Evolutionary conservation across 2,113 vertebrate species (phyloP).

Genomic region (Scomber scombrus): DNA sequence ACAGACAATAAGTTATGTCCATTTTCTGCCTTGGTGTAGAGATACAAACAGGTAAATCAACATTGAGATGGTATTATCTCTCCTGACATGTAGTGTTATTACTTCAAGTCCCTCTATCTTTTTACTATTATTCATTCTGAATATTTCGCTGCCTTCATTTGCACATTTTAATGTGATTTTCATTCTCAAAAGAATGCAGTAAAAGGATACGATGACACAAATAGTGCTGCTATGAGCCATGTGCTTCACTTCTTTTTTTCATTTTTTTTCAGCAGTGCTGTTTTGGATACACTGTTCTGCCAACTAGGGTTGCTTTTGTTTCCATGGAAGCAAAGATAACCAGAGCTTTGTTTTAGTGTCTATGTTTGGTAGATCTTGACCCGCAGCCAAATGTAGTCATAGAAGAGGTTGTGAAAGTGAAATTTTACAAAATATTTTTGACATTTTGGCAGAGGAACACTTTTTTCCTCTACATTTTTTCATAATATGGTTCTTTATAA

Average conservation of each 20-base stretch:
- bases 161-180: not conserved
- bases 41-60: not conserved
- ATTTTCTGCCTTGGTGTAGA: not conserved
- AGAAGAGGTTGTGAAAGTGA: constrained; percentile 17
- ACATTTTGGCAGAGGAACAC: not conserved
- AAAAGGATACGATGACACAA: constrained; percentile 4
- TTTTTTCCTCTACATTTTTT: not conserved
- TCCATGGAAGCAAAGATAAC: constrained; percentile 44
- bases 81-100: not conserved
- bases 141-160: not conserved
- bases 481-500: not conserved
- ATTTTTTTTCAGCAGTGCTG: constrained; percentile 1
- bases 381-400: constrained; percentile 16
- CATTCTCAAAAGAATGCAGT: not conserved
- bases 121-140: not conserved
- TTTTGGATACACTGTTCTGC: constrained; percentile 44
- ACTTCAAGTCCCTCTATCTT: not conserved
- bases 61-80: not conserved
- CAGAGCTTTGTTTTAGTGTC: constrained; percentile 30
- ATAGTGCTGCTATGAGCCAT: not conserved
- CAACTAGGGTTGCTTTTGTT: constrained; percentile 38
- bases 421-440: not conserved
- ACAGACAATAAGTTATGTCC: not conserved
- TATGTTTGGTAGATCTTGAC: constrained; percentile 27
- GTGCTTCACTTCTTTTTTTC: constrained; percentile 1